Base-by-base conservation (phyloP, 2,888 invertebrate genomes). In the Sphaeridia pumilis region DNA sequence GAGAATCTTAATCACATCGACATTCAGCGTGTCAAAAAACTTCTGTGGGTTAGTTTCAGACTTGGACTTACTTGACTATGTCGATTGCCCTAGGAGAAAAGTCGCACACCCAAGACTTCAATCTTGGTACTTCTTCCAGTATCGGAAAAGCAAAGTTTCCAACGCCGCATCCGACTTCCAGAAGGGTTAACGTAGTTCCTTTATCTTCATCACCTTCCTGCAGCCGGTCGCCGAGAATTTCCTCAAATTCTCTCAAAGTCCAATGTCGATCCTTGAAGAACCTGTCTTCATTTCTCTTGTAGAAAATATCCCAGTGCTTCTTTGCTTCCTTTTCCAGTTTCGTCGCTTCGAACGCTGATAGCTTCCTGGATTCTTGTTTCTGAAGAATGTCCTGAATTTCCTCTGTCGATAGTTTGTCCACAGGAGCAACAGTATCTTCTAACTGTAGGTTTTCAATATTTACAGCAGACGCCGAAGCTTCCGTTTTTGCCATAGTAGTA, bases 201-300 rank as follows among this genome's bases (percentile, higher is more conserved):
- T 24, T 14, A 4, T 22, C 31, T 3, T 36, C 20, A 74, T 73
- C 54, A n/a, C n/a, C n/a, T n/a, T n/a, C n/a, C n/a, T n/a, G n/a
- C n/a, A n/a, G n/a, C n/a, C n/a, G n/a, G 12, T 38, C 38, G 5
- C 38, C 38, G 12, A 82, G 73, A 17, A 94, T 73, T 68, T 90
- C 89, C 64, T 81, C 74, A 73, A 98, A 94, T 74, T 98, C 98
- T 67, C 90, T 76, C 56, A 84, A 86, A 1, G 93, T 95, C 98
- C 98, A 97, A 69, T 92, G 90, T 17, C 95, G 78, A 71, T 95
- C 92, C 71, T 87, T 87, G 68, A 94, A 97, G 71, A 97, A 95
- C 65, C 86, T 80, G 0, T 83, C 87, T 66, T 87, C 86, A 68
- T 97, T 95, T 55, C 94, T 75, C 71, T 94, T 94, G 70, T 95